Evolutionary conservation across 1,140 invertebrate species (phyloP).

Genomic region (Cydia pomonella): DNA sequence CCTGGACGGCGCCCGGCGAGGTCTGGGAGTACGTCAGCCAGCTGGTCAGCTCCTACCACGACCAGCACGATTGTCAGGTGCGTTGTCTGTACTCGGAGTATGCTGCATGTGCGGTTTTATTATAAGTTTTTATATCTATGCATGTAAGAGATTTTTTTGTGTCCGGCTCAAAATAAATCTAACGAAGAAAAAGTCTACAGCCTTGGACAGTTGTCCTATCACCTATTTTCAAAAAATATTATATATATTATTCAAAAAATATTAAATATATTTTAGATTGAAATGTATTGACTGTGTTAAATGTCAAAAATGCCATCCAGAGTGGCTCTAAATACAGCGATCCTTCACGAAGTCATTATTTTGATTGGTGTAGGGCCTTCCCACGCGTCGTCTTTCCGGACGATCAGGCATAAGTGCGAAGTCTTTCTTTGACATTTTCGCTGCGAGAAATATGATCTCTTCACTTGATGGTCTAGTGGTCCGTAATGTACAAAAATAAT

Average conservation of each 20-base stretch:
- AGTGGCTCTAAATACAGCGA: too few relatives aligned
- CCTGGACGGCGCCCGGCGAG: conserved; percentile 74
- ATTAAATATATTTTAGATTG: not conserved
- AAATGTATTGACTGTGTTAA: too few relatives aligned
- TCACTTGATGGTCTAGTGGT: not conserved
- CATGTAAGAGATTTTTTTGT: conserved; percentile 38
- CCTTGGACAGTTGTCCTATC: not conserved
- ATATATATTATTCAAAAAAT: too few relatives aligned
- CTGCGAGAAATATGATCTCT: not conserved
- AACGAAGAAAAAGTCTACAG: not conserved
- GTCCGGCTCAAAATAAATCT: not conserved
- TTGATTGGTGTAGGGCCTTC: not conserved
- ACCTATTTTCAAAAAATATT: not conserved
- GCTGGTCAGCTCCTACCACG: conserved; percentile 75
- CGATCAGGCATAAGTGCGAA: not conserved
- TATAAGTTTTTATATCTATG: conserved; percentile 37
- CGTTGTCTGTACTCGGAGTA: not conserved
- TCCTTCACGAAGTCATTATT: too few relatives aligned
- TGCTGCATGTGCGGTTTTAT: too few relatives aligned
- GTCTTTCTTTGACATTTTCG: not conserved
- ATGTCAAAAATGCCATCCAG: too few relatives aligned
- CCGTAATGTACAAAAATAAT: not conserved
- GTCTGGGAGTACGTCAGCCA: conserved; percentile 78
- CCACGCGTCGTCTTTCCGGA: not conserved
- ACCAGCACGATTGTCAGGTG: conserved; percentile 75